Evolutionary conservation across 1,140 invertebrate species (phyloP).

Genomic region (Caenorhabditis brenneri): DNA sequence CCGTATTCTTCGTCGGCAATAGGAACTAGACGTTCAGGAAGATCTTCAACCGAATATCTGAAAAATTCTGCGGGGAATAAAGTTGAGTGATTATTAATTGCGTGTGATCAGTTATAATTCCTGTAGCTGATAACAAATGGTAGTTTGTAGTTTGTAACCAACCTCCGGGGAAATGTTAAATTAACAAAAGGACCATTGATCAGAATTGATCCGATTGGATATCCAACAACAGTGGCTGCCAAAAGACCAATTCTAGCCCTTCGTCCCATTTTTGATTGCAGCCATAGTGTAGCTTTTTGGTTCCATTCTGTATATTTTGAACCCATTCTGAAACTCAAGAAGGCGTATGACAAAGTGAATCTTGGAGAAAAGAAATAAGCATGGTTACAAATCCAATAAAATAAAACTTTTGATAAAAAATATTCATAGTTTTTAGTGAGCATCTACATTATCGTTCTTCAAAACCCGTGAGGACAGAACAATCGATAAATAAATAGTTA

Average conservation of each 20-base stretch:
- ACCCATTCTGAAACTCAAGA: neutral
- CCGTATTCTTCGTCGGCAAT: conserved; percentile 46
- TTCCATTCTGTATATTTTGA: conserved; percentile 43
- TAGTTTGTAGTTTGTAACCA: too few species aligned
- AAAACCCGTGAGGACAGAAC: neutral
- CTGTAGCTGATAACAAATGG: too few species aligned
- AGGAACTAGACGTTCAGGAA: neutral
- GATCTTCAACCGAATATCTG: conserved; percentile 22
- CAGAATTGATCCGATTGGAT: conserved; percentile 47
- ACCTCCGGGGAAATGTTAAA: conserved; percentile 44
- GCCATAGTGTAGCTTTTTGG: conserved; percentile 51
- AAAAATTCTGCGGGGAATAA: too few species aligned
- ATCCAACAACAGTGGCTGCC: conserved; percentile 50
- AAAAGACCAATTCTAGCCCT: conserved; percentile 50
- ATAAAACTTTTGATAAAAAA: neutral
- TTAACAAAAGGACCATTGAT: conserved; percentile 55
- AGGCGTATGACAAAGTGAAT: too few species aligned
- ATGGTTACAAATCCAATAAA: neutral
- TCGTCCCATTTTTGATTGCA: conserved; percentile 50
- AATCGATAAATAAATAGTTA: neutral
- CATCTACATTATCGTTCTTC: neutral
- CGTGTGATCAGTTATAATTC: too few species aligned
- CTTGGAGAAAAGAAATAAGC: neutral
- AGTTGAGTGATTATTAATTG: too few species aligned
- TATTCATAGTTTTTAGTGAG: neutral